Base-by-base conservation (phyloP, 2,888 invertebrate genomes). In the Leptogaster cylindrica region DNA sequence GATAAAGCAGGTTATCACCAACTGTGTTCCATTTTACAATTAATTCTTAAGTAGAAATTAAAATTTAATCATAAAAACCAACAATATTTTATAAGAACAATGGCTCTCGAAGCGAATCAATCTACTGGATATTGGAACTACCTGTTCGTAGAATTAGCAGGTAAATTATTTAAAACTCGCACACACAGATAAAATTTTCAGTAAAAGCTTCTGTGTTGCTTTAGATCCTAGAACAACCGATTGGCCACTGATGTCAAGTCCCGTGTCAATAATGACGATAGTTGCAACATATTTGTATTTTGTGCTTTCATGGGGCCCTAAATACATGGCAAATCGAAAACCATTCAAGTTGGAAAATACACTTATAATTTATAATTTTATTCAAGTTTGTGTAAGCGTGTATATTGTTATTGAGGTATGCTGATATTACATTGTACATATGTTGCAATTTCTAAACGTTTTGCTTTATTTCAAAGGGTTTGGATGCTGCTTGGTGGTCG, bases 311-410 rank as follows among this genome's bases (percentile, higher is more conserved):
- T 89, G 90, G 85, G 95, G 96, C 0, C 96, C 96, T 0, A 84
- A 85, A 68, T 88, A 90, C 74, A 97, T 97, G 97, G 87, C 88
- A 72, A 87, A 93, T 77, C 85, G 93, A 73, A 89, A 93, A 77
- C 92, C 97, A 0, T 91, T 89, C 77, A 87, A 93, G 73, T 79
- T 97, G 28, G 88, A 91, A 75, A 88, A 88, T 73, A 84, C 90
- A 1, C 82, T 97, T 74, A 84, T 96, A 51, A 79, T 91, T 3
- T 97, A 97, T 82, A 97, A 97, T 81, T 89, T 93, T 71, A 75
- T 92, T 33, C 96, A 97, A 86, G 94, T 96, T 8, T 68, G 90
- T 8, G 85, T 93, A 67, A 95, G 95, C 76, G 81, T 86, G 27
- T 95, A 88, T 85, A 83, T 93, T 71, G 93, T 95, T 18, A 76